Evolutionary conservation across 2,113 vertebrate species (phyloP), one percentile per base, ranked within the genome.

Genomic region (Noctilio leporinus): DNA sequence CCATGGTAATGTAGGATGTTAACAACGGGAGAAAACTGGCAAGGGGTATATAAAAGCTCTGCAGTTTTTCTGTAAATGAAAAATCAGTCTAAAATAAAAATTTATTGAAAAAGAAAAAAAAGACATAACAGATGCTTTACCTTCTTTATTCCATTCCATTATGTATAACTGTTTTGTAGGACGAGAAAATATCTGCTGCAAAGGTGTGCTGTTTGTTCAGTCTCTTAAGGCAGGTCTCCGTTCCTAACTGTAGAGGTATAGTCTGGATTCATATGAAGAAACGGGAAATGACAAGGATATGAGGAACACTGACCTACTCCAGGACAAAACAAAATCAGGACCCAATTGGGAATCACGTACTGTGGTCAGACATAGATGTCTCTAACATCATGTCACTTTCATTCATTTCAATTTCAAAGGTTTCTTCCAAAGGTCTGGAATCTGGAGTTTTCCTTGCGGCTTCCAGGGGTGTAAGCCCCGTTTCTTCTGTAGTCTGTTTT

Each of bases 381-480:
- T 99, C 99, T 96, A 99, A 97, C 99, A 99, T 99, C 99, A 99
- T 99, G 96, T 99, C 99, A 75, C 99, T 99, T 98, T 99, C 99
- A 26, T 99, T 99, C 99, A 99, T 99, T 97, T 99, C 99, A 38
- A 99, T 99, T 98, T 99, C 99, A 92, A 99, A 98, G 3, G 99
- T 98, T 95, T 99, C 98, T 93, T 99, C 99, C 90, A 99, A 96
- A 82, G 99, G 98, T 53, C 98, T 98, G 15, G 98, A 97, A 89
- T 99, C 99, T 47, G 99, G 98, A 70, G 98, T 98, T 98, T 99
- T 99, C 94, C 99, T 99, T 1, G 99, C 97, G 0, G 99, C 98
- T 93, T 99, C 99, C 96, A 99, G 89, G 22, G 99, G 98, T 81
- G 99, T 98, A 91, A 99, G 97, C 73, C 98, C 98, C 10, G 98